Evolutionary conservation across 2,797 vertebrate species (phyloP).

Genomic region (Trachops cirrhosus): DNA sequence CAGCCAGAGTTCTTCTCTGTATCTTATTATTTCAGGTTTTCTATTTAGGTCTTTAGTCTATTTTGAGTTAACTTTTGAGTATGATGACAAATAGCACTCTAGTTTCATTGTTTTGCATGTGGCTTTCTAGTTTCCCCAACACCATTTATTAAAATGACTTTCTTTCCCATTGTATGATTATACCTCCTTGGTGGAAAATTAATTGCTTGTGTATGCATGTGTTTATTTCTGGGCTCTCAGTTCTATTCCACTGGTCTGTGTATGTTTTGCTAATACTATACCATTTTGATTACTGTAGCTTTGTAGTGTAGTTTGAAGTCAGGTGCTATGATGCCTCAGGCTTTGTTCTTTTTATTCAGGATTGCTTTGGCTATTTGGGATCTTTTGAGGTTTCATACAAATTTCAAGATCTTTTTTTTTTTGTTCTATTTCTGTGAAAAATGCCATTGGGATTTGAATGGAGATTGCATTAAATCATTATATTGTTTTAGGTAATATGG

Average conservation of each 20-base stretch:
- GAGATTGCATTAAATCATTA: neutral
- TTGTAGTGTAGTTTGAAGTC: neutral
- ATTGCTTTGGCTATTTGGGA: neutral
- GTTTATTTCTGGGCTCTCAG: neutral
- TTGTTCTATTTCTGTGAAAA: neutral
- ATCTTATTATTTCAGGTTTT: neutral
- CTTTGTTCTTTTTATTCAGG: neutral
- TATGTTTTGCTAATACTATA: neutral
- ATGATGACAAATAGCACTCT: neutral
- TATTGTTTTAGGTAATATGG: neutral
- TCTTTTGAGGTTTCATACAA: neutral
- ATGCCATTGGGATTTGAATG: neutral
- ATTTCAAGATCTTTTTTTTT: neutral
- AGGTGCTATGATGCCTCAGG: neutral
- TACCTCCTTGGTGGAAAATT: neutral
- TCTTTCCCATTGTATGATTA: neutral
- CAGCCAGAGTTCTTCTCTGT: neutral
- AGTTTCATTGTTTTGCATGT: neutral
- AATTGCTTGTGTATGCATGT: neutral
- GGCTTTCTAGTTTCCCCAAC: neutral
- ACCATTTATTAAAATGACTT: neutral
- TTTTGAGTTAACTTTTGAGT: neutral
- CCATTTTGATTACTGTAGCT: neutral
- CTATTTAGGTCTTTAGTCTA: neutral
- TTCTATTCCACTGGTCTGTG: neutral